Conservation (phyloP, 2,888 invertebrate species). For the Lepidocyrtoides sp. region DNA sequence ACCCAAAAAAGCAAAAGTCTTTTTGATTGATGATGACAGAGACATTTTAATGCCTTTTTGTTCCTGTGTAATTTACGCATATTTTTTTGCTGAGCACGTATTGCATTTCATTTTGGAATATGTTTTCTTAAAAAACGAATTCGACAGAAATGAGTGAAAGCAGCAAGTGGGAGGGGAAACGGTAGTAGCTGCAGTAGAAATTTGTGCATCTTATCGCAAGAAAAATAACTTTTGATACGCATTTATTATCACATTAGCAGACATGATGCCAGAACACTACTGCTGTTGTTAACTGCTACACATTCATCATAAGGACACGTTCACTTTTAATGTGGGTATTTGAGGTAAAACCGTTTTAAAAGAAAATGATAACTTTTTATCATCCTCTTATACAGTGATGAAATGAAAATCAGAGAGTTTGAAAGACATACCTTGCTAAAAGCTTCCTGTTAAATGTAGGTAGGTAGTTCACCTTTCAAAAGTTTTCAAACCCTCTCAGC, state of each 20-base stretch:
- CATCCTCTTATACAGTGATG: not conserved
- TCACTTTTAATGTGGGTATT: conserved; percentile 33
- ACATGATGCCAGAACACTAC: too few relatives aligned
- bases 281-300: not conserved
- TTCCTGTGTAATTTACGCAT: conserved; percentile 4
- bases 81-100: conserved; percentile 36
- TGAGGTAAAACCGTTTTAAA: conserved; percentile 58
- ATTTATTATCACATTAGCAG: conserved; percentile 31
- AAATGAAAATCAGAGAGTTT: not conserved
- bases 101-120: conserved; percentile 37
- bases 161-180: too few relatives aligned
- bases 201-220: conserved; percentile 25
- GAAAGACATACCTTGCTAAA: conserved; percentile 26
- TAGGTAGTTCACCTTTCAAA: conserved; percentile 11
- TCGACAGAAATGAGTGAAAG: conserved; percentile 45
- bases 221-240: conserved; percentile 43
- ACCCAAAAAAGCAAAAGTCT: conserved; percentile 44
- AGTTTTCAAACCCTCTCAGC: not conserved
- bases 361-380: conserved; percentile 29
- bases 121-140: conserved; percentile 1
- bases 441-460: conserved; percentile 47
- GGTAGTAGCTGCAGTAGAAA: not conserved
- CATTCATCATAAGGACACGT: conserved; percentile 14
- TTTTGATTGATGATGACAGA: conserved; percentile 57
- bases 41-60: conserved; percentile 33